Percentiles rank a stretch among this genome's conserved stretches.
These are phyloP conservation scores for Rhinopithecus roxellana DNA, from an alignment of 2,113 vertebrate genomes.

Conservation along the genomic window DNA sequence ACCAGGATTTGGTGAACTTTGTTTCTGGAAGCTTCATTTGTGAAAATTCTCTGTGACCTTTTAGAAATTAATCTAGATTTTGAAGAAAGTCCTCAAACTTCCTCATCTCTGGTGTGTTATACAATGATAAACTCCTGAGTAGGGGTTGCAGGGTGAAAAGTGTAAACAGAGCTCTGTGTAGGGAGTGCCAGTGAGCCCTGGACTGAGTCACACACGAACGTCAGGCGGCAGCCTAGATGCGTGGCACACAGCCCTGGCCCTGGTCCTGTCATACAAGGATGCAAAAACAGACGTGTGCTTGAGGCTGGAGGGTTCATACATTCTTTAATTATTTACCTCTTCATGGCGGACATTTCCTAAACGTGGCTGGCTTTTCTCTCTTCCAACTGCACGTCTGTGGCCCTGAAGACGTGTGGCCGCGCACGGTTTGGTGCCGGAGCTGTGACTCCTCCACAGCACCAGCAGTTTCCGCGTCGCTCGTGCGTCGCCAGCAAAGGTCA, in stretches of 20 bases:
- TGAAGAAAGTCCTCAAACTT: neutral
- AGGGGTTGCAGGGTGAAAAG: fast-evolving
- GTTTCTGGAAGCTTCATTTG: neutral
- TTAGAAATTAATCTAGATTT: neutral
- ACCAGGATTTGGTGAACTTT: neutral
- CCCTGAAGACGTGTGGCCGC: fast-evolving
- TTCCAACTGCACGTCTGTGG: fast-evolving
- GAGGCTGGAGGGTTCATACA: neutral
- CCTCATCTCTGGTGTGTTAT: fast-evolving
- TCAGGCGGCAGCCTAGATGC: neutral
- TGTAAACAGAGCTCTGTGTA: fast-evolving
- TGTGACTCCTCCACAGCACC: fast-evolving
- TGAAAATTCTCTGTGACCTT: neutral
- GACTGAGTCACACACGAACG: fast-evolving
- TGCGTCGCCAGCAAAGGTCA: fast-evolving
- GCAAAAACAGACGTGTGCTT: neutral
- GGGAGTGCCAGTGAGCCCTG: fast-evolving
- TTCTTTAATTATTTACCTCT: neutral
- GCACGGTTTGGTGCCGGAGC: fast-evolving
- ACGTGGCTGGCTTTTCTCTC: neutral
- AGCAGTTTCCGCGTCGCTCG: fast-evolving
- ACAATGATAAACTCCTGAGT: fast-evolving
- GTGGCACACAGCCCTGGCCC: no score
- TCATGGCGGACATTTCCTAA: neutral
- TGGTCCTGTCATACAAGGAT: neutral